A percentile compares a stretch with the other conserved stretches of the same genome.
These are phyloP conservation scores for Nomada flava DNA, from an alignment of 2,888 invertebrate genomes.

Conservation along the genomic window DNA sequence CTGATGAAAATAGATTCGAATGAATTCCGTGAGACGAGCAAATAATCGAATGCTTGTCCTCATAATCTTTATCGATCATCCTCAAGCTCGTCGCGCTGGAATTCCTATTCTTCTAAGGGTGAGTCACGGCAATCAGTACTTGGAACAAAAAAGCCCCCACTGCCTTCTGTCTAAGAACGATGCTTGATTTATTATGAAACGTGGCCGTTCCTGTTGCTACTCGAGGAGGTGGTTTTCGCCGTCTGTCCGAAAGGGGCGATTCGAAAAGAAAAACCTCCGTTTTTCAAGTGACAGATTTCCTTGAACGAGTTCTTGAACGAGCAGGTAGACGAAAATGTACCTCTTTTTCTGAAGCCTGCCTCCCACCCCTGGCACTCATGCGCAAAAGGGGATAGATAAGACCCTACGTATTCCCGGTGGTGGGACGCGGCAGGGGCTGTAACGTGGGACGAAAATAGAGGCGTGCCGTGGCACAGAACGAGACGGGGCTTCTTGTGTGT, in stretches of 20 bases:
- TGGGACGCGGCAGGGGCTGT: constrained; percentile 3
- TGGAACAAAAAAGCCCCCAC: constrained; percentile 1
- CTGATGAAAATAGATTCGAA: too few species aligned
- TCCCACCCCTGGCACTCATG: constrained; percentile 43
- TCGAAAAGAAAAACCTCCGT: constrained; percentile 35
- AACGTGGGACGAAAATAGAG: constrained; percentile 38
- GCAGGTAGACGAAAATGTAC: constrained; percentile 49
- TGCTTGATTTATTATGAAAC: constrained; percentile 51
- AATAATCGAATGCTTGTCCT: too few species aligned
- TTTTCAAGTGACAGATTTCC: constrained; percentile 49
- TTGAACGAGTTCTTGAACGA: constrained; percentile 62
- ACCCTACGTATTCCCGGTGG: constrained; percentile 51
- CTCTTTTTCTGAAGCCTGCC: constrained; percentile 39
- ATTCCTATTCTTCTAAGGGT: neutral
- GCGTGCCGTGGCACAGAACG: constrained; percentile 42
- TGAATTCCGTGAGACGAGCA: too few species aligned
- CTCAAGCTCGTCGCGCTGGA: neutral
- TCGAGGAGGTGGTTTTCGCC: neutral
- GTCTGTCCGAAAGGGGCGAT: constrained; percentile 18
- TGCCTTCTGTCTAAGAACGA: neutral
- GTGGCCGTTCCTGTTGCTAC: neutral
- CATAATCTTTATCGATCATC: too few species aligned
- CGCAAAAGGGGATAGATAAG: constrained; percentile 63
- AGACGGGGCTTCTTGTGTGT: constrained; percentile 71
- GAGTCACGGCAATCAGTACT: neutral